Base-by-base conservation (phyloP, 2,888 invertebrate genomes). In the Diachrysia chrysitis region DNA sequence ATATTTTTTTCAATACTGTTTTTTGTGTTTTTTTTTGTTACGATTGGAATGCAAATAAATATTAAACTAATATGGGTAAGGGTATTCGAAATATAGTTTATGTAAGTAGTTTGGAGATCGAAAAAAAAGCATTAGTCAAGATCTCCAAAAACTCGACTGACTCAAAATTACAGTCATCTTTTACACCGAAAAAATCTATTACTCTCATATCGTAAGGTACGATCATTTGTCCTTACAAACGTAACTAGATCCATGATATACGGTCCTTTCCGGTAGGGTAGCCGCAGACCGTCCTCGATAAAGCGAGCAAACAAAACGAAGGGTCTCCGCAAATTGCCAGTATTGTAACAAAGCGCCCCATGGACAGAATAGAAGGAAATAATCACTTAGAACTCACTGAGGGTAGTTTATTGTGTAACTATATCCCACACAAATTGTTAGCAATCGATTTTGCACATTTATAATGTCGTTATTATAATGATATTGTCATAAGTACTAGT, bases 311-410 rank as follows among this genome's bases (percentile, higher is more conserved):
- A 79, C 71, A 79, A 68, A 70, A 72, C 63, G 71, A 69, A 58
- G 65, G 71, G 58, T 21, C 51, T 14, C 63, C 70, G 64, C 82
- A 81, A 79, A 81, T 81, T 79, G 66, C 42, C 32, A 63, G 66
- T 59, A 77, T 69, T 81, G 74, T 79, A 69, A 59, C 61, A 42
- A 19, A 58, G 23, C 14, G 51, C 46, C 37, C 62, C 57, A 54
- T 57, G 35, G 60, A 5, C 21, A 51, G 48, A 58, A 54, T 60
- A 23, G 21, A 58, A n/a, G 62, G 51, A 65, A 62, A 64, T 69
- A 14, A 48, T 25, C 53, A 29, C 29, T 63, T 42, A 46, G 58
- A 25, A 46, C 46, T 25, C n/a, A n/a, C 17, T 25, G 42, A 58
- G 1, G 16, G 58, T 14, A 23, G 6, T 56, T 17, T 10, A 23